A percentile compares a stretch with the other conserved stretches of the same genome.
phyloP scores from a whole-genome alignment of 2,797 vertebrate genomes.

The Fistularia tabacaria region DNA sequence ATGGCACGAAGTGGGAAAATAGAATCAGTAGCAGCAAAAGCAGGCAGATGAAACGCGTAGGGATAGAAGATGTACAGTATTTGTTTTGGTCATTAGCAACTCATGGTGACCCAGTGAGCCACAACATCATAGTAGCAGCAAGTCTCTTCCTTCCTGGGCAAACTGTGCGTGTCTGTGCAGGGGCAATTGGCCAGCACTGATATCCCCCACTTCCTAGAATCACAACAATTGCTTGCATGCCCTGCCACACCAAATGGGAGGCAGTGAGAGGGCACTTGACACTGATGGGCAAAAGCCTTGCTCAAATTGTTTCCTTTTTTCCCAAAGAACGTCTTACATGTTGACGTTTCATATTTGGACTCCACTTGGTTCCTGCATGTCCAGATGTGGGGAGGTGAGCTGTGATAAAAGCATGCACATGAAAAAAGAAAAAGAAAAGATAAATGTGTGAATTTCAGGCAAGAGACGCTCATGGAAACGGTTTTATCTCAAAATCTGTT shows the following conservation, averaged over 20 bases:
- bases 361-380: no score
- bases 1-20: constrained; percentile 37
- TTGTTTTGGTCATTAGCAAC: constrained; percentile 65
- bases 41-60: constrained; percentile 35
- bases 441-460: constrained; percentile 5
- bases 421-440: constrained; percentile 16
- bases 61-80: constrained; percentile 44
- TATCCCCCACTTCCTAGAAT: constrained; percentile 59
- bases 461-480: no score
- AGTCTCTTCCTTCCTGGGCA: constrained; percentile 42
- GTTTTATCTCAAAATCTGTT: no score
- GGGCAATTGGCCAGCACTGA: constrained; percentile 59
- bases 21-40: constrained; percentile 35
- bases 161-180: constrained; percentile 52
- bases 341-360: no score
- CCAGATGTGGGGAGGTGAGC: no score
- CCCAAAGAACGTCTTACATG: no score
- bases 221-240: constrained; percentile 55
- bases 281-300: constrained; percentile 29
- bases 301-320: background rate
- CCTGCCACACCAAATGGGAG: constrained; percentile 38
- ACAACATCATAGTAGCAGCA: constrained; percentile 39
- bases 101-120: constrained; percentile 62
- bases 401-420: background rate
- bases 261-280: constrained; percentile 18